Base-by-base conservation (phyloP, 92 coral and sea anemone genomes). In the Blastomussa wellsi region DNA sequence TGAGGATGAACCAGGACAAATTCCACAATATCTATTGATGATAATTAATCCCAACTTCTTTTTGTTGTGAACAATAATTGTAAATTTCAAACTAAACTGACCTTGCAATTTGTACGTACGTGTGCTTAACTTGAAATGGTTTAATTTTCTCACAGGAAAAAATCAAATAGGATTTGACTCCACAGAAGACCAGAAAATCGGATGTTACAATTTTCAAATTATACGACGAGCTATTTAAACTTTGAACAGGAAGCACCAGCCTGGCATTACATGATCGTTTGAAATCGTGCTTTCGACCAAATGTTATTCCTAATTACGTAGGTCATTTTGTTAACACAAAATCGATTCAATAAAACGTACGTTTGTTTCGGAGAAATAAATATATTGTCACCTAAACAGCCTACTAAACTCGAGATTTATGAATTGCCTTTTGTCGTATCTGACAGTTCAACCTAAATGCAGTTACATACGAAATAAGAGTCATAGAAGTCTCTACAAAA, bases 221-320 rank as follows among this genome's bases (percentile, higher is more conserved):
- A 15, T 32, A 37, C 20, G 68, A 35, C 31, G 24, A 31, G 28
- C 28, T 2, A 24, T 74, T 19, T 42, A 11, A 74, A 62, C 41
- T 74, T 60, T 41, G 29, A 13, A 31, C 42, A 74, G 41, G 35
- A 74, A 26, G 80, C 41, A 78, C 74, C 32, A 64, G 57, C 59
- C 28, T 57, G 26, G 79, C 79, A 82, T 72, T 82, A 72, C 86
- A 82, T 73, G 86, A 82, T 82, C 79, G 79, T 17, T 72, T 0
- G 86, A 74, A 72, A 35, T 82, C 72, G 70, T 55, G 86, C 55
- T 59, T 72, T 73, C 77, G 33, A 81, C 85, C 49, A 70, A 79
- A 28, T 82, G 86, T 70, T 82, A 51, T 69, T 82, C 52, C 86
- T 72, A 72, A 82, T 82, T 72, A 57, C 79, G 86, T 73, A 55